A percentile compares a stretch with the other conserved stretches of the same genome.
phyloP scores from a whole-genome alignment of 2,113 vertebrate species.

The Colaptes auratus region DNA sequence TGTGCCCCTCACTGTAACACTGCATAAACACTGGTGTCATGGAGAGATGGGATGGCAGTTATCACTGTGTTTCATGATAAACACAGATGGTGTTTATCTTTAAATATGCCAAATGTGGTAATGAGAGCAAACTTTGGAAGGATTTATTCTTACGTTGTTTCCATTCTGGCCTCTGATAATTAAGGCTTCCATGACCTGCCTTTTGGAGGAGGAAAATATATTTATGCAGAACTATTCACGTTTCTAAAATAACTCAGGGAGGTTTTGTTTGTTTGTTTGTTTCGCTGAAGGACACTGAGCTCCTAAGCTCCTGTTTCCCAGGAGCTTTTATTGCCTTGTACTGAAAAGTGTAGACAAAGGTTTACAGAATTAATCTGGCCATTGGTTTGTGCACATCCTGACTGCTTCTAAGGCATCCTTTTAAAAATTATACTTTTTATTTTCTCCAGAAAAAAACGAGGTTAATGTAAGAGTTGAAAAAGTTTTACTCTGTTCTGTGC shows the following conservation, averaged over 20 bases:
- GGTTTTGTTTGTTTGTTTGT: not conserved
- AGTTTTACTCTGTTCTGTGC: not conserved
- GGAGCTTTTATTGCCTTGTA: not conserved
- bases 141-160: conserved; percentile 59
- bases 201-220: conserved; percentile 31
- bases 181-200: conserved; percentile 46
- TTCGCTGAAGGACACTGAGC: not conserved
- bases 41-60: not conserved
- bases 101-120: conserved; percentile 64
- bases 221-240: not conserved
- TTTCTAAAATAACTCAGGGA: conserved; percentile 34
- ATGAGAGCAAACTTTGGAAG: conserved; percentile 54
- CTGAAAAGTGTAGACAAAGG: not conserved
- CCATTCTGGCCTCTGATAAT: conserved; percentile 38
- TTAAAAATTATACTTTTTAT: not conserved
- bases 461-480: not conserved
- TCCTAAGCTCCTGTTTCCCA: not conserved
- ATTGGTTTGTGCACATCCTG: not conserved
- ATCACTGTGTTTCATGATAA: conserved; percentile 25
- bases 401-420: not conserved
- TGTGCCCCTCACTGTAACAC: conserved; percentile 23
- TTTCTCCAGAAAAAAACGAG: not conserved
- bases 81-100: conserved; percentile 69
- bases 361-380: not conserved
- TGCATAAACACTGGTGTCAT: conserved; percentile 56